Conservation (phyloP, 2,888 invertebrate species). For the Mythimna impura region DNA sequence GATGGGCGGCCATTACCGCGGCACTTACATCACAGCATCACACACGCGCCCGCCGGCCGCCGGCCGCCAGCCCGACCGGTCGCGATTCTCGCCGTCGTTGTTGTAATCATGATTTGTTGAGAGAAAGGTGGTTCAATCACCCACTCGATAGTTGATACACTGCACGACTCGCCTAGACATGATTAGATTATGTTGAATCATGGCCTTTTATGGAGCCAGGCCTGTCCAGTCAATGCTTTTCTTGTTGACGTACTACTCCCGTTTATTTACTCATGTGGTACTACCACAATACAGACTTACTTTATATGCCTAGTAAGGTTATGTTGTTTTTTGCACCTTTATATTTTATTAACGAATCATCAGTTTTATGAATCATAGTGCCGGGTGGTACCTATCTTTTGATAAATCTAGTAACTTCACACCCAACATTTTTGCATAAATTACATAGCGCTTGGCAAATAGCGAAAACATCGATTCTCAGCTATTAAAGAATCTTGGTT, state of each 20-base stretch:
- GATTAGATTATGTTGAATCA: constrained; percentile 32
- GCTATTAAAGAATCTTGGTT: constrained; percentile 2
- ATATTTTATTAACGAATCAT: constrained; percentile 5
- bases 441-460: constrained; percentile 15
- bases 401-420: constrained; percentile 14
- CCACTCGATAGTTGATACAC: constrained; percentile 34
- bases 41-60: constrained; percentile 30
- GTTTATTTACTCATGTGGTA: too few relatives aligned
- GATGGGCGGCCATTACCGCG: constrained; percentile 39
- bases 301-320: background rate
- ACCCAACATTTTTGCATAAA: constrained; percentile 27
- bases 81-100: constrained; percentile 37
- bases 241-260: background rate
- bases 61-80: constrained; percentile 49
- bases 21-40: constrained; percentile 58
- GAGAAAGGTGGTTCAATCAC: constrained; percentile 59
- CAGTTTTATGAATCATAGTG: background rate
- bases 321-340: constrained; percentile 12
- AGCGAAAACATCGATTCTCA: constrained; percentile 16
- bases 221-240: constrained; percentile 2
- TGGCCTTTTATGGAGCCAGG: background rate
- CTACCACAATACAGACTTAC: background rate
- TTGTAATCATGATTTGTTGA: constrained; percentile 57
- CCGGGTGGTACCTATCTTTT: constrained; percentile 13
- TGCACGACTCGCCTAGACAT: constrained; percentile 28